Evolutionary conservation across 2,888 invertebrate species (phyloP).

Genomic region (Thalpophila matura): DNA sequence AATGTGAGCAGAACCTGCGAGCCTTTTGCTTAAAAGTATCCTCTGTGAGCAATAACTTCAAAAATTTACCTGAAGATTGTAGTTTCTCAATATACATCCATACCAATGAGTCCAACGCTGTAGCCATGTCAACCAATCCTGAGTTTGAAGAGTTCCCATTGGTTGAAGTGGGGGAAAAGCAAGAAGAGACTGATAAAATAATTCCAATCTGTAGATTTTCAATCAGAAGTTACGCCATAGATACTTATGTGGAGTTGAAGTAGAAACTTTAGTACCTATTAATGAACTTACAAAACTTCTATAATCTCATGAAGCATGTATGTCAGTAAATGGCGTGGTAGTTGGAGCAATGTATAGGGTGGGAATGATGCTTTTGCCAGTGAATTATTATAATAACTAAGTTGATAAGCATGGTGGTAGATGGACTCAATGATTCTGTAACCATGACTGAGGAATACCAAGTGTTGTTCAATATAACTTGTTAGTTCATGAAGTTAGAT

Average conservation of each 20-base stretch:
- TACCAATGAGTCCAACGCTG: conserved; percentile 91
- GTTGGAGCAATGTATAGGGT: too few species aligned
- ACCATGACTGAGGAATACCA: too few species aligned
- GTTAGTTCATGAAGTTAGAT: too few species aligned
- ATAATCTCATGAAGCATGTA: too few species aligned
- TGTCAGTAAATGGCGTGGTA: too few species aligned
- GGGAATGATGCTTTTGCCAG: too few species aligned
- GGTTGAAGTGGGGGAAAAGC: conserved; percentile 74
- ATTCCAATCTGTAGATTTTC: conserved; percentile 80
- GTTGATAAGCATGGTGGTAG: too few species aligned
- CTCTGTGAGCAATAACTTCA: conserved; percentile 84
- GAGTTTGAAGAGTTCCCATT: conserved; percentile 86
- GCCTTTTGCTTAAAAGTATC: conserved; percentile 91
- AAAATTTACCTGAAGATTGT: conserved; percentile 87
- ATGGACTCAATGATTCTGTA: too few species aligned
- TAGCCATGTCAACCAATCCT: conserved; percentile 89
- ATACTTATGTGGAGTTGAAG: conserved; percentile 79
- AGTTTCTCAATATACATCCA: conserved; percentile 92
- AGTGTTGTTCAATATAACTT: too few species aligned
- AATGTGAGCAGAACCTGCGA: conserved; percentile 91
- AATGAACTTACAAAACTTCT: too few species aligned
- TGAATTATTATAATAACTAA: too few species aligned
- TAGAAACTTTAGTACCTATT: conserved; percentile 26
- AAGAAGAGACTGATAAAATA: conserved; percentile 71
- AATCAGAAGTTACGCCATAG: conserved; percentile 77